Evolutionary conservation across 37 sponge, comb jelly and placozoan species (phyloP).

Genomic region (Halichondria panicea): DNA sequence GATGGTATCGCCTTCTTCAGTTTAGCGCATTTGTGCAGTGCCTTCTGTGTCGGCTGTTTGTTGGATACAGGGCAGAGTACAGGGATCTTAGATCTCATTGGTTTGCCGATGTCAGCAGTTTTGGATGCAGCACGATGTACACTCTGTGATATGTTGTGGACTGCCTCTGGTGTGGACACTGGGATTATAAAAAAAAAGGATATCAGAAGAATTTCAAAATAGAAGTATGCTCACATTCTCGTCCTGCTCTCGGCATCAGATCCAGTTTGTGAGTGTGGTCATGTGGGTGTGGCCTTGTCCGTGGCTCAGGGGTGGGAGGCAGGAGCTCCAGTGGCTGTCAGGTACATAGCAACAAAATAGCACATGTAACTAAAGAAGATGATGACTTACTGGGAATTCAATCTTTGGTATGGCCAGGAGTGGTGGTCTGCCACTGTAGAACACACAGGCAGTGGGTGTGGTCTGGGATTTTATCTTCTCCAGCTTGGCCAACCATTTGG

Average conservation of each 20-base stretch:
- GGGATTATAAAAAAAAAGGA: not conserved
- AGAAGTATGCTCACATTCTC: not conserved
- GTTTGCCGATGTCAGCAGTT: not conserved
- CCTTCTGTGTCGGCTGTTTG: not conserved
- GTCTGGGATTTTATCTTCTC: no score
- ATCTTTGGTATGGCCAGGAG: no score
- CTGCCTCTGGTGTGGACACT: slow-evolving; percentile 73
- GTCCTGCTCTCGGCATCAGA: not conserved
- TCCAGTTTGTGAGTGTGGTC: not conserved
- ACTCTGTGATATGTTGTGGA: slow-evolving; percentile 42
- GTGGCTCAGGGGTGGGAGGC: slow-evolving; percentile 39
- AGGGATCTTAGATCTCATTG: not conserved
- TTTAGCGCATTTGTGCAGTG: not conserved
- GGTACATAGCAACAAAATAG: no score
- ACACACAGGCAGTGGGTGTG: no score
- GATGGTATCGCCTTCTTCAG: not conserved
- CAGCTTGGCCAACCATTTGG: no score
- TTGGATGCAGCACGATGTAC: slow-evolving; percentile 19
- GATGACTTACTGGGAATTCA: no score
- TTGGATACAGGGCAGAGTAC: not conserved
- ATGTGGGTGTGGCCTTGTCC: no score
- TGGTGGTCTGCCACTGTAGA: no score
- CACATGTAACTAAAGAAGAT: no score
- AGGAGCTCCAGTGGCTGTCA: slow-evolving; percentile 47
- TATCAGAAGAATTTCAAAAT: not conserved